phyloP scores from a whole-genome alignment of 2,797 vertebrate genomes.

The Etheostoma nigrum region DNA sequence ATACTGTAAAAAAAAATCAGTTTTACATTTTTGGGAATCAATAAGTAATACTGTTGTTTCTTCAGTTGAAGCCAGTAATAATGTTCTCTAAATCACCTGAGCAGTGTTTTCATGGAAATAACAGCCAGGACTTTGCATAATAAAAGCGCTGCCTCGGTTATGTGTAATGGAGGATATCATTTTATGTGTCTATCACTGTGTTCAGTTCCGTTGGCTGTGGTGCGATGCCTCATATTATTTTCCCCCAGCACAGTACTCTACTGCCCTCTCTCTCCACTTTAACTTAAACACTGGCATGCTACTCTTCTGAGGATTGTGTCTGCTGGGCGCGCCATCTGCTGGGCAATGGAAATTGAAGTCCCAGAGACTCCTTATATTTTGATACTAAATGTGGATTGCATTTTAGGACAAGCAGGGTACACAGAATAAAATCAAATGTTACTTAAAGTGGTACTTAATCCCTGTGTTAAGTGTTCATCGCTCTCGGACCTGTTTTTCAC shows the following conservation, averaged over 20 bases:
- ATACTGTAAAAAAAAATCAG: background rate
- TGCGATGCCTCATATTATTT: background rate
- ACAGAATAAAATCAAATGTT: constrained; percentile 16
- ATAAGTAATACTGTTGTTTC: constrained; percentile 2
- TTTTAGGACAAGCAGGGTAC: background rate
- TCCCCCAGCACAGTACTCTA: constrained; percentile 51
- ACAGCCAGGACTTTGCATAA: constrained; percentile 3
- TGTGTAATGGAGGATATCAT: constrained; percentile 45
- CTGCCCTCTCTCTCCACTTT: constrained; percentile 63
- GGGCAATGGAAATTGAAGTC: constrained; percentile 21
- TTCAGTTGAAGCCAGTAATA: background rate
- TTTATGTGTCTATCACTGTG: constrained; percentile 31
- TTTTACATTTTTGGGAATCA: background rate
- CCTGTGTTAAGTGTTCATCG: constrained; percentile 18
- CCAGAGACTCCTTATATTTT: background rate
- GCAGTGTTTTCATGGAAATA: constrained; percentile 32
- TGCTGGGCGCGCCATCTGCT: constrained; percentile 68
- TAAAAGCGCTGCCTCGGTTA: constrained; percentile 7
- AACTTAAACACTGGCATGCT: constrained; percentile 15
- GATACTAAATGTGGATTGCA: background rate
- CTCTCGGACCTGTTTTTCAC: constrained; percentile 49
- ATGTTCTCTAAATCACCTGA: constrained; percentile 10
- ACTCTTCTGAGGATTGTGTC: background rate
- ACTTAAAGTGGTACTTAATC: constrained; percentile 4
- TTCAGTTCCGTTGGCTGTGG: constrained; percentile 9